Evolutionary conservation across 2,113 vertebrate species (phyloP), one percentile per base, ranked within the genome.

Genomic region (Actinemys pallida): DNA sequence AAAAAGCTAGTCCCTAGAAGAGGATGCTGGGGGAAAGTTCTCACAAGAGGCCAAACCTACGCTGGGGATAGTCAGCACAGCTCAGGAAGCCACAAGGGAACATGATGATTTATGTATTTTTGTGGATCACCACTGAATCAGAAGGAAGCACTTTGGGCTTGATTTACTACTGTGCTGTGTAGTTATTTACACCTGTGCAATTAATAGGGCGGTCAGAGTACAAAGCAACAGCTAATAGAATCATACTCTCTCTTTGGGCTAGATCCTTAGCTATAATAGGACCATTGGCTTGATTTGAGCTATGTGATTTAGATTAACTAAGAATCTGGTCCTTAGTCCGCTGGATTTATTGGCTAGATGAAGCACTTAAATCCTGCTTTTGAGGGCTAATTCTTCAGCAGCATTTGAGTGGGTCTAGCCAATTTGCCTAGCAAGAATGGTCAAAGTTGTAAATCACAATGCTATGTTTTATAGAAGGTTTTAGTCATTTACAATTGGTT

Each of bases 401-500:
- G 35, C 39, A 45, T 42, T 45, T 76, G 24, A 76, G 10, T 65
- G n/a, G 31, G 1, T 65, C 79, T 85, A 59, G 17, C 6, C 65
- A 20, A 4, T 17, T 81, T 2, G 3, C 0, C 47, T 13, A 3
- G 10, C 0, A 2, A 84, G 62, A 56, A 0, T 1, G 20, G 39
- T 45, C 25, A 49, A 10, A 91, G 56, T 1, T 29, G 5, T 84
- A 81, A 86, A 92, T 59, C 22, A 53, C 45, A 62, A 12, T 9
- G 29, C 24, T 86, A 59, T 69, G 6, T 86, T 93, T 94, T 86
- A 86, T 88, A 5, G 2, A n/a, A 90, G 91, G 42, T 49, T 90
- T 90, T 80, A 93, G 27, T 19, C 78, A 91, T 39, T 91, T 89
- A 62, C 1, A 93, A 31, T 45, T 93, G 45, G 49, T 81, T 88